Base-by-base conservation (phyloP, 2,888 invertebrate genomes). In the Gibbula magus region DNA sequence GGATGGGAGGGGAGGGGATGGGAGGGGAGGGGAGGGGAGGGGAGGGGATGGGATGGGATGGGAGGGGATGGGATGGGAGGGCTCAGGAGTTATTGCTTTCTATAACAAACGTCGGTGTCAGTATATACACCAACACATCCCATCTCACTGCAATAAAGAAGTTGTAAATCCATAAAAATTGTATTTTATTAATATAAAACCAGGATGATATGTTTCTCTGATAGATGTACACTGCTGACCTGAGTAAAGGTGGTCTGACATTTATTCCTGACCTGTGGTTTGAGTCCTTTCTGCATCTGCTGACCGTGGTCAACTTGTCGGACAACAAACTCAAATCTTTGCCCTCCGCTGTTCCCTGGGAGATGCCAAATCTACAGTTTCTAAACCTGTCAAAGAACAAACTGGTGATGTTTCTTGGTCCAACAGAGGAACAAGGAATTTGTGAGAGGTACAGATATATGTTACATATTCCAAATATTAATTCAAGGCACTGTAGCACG, bases 301-400 rank as follows among this genome's bases (percentile, higher is more conserved):
- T 89, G 22, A 86, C 85, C 1, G 82, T 85, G 10, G 74, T 89
- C 5, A 82, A 89, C 73, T 67, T 89, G 39, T 83, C 85, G 32
- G 35, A 83, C 22, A 89, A 89, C 79, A 83, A 78, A 18, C 78
- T 89, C 2, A 81, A 77, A 18, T 75, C 81, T 45, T 77, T 89
- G 51, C 88, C 88, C 5, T 18, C 32, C 32, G 82, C 81, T 67
- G 70, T 89, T 3, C 89, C 89, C 22, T 89, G 89, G 89, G 67
- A 80, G 8, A 82, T 88, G 45, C 86, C 86, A 54, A 85, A 86
- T 51, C 75, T 89, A 20, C 22, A 67, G 10, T n/a, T 53, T 0
- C 78, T 89, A 0, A 83, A 84, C 79, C 84, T 86, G 22, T 83
- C 86, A 0, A 79, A 81, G 74, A 89, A 89, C 70, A 61, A 70